Evolutionary conservation across 2,888 invertebrate genomes (phyloP).

Genomic region (Margaritifera margaritifera): DNA sequence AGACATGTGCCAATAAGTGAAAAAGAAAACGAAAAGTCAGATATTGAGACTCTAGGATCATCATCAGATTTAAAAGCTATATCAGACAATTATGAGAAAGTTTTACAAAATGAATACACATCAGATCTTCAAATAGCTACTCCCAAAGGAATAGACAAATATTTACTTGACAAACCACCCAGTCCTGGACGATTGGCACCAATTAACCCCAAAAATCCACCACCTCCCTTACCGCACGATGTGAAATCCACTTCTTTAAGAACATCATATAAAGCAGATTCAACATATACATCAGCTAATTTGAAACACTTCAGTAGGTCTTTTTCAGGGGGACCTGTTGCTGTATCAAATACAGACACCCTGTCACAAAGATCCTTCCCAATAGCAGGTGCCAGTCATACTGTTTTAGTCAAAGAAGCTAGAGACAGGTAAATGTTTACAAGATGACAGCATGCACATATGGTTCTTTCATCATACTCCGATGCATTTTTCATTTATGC

Average conservation of each 20-base stretch:
- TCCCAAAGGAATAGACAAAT: not conserved
- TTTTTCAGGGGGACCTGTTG: constrained; percentile 22
- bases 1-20: too few relatives aligned
- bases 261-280: constrained; percentile 56
- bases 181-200: constrained; percentile 42
- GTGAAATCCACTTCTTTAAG: constrained; percentile 50
- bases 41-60: constrained; percentile 33
- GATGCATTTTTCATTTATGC: too few relatives aligned
- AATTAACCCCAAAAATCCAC: constrained; percentile 40
- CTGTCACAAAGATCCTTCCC: constrained; percentile 50
- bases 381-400: constrained; percentile 45
- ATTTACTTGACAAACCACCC: constrained; percentile 32
- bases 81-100: constrained; percentile 33
- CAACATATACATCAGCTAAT: constrained; percentile 36
- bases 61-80: constrained; percentile 40
- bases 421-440: constrained; percentile 52
- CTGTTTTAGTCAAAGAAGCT: constrained; percentile 59
- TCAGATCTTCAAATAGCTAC: not conserved
- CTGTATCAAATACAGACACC: constrained; percentile 22
- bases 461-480: too few relatives aligned
- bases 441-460: too few relatives aligned
- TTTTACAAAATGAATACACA: constrained; percentile 15
- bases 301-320: constrained; percentile 28
- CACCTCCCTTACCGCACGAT: constrained; percentile 55
- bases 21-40: constrained; percentile 4